Base-by-base conservation (phyloP, 2,797 vertebrate genomes). In the Pseudomugil gertrudae region DNA sequence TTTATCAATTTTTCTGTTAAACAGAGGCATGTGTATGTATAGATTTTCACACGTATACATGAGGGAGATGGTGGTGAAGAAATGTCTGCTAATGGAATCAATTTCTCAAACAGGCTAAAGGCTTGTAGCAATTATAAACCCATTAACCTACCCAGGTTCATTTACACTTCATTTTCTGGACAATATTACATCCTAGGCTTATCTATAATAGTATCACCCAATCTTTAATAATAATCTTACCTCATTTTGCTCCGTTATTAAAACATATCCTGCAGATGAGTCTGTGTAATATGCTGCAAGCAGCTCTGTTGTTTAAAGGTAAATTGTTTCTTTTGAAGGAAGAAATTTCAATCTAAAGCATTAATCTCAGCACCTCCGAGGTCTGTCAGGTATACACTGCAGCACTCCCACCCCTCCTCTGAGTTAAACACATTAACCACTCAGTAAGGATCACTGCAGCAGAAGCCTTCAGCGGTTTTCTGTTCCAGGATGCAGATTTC, bases 201-300 rank as follows among this genome's bases (percentile, higher is more conserved):
- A 91, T 91, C 88, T 85, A 79, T 83, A 83, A 81, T 77, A 84
- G 50, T 43, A 84, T 90, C 84, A 66, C 32, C 51, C 79, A 81
- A 91, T 92, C 90, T 90, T 87, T 87, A 90, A 90, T 83, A 88
- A 88, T 80, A 90, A 91, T 92, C 86, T 84, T 64, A 74, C 57
- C 66, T 80, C 80, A 90, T 91, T 91, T 81, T 63, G 4, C 61
- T 65, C 40, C 63, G 32, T 81, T 84, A 91, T 87, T 88, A 80
- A 90, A 91, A 88, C 72, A 59, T 59, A 78, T 70, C 51, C 53
- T 59, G 55, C 57, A 72, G 81, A 87, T 82, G 81, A 80, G 38
- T 71, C 27, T 54, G 40, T 73, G 61, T 74, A 82, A 88, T 69
- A 74, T 78, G 65, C 76, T 77, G 56, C 61, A 70, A 72, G 66